These are phyloP conservation scores for Adrianichthys oophorus DNA, from an alignment of 2,797 vertebrate genomes.

Conservation along the genomic window DNA sequence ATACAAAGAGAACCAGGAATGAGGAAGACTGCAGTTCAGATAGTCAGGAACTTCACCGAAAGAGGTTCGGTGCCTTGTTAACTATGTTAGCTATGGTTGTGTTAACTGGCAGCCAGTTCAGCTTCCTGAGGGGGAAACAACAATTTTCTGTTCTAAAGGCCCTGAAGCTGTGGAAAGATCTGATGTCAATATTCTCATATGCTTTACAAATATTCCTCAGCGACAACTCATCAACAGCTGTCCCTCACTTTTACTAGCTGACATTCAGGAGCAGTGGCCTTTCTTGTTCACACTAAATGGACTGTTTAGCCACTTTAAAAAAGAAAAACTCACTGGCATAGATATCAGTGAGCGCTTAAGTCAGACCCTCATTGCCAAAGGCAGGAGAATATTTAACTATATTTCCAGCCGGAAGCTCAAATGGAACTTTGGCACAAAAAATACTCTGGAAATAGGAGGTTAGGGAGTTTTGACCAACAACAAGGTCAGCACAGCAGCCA, in stretches of 20 bases:
- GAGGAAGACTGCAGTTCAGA: neutral
- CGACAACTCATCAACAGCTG: neutral
- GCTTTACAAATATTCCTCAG: neutral
- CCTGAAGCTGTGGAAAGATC: too few relatives aligned
- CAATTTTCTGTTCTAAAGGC: too few relatives aligned
- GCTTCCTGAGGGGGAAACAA: neutral
- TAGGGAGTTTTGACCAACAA: neutral
- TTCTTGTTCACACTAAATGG: neutral
- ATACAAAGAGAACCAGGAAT: too few relatives aligned
- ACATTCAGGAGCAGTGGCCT: neutral
- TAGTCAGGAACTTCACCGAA: neutral
- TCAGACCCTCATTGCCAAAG: too few relatives aligned
- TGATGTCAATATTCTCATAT: too few relatives aligned
- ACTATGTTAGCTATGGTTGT: neutral
- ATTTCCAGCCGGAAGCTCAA: constrained; percentile 1
- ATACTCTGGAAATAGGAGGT: neutral
- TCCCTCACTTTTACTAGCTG: neutral
- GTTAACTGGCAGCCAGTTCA: neutral
- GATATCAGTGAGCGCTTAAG: neutral
- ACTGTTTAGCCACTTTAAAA: neutral
- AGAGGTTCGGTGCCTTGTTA: neutral
- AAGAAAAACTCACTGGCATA: neutral
- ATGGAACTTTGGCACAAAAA: neutral
- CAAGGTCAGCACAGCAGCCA: neutral
- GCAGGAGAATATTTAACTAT: neutral